Evolutionary conservation across 2,888 invertebrate genomes (phyloP).

Genomic region (Erebia palarica): DNA sequence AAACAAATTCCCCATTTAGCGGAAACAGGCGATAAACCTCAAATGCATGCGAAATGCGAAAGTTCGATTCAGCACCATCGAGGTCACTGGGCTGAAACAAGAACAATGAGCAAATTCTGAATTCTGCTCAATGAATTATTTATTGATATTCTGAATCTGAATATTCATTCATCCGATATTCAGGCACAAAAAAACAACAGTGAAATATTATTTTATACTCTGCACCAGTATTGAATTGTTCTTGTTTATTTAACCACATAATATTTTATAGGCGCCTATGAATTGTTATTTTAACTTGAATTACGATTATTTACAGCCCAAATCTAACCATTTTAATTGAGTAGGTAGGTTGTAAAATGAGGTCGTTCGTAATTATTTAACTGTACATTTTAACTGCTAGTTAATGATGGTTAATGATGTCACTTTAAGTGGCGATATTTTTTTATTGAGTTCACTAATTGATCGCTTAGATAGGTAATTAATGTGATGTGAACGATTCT

Average conservation of each 20-base stretch:
- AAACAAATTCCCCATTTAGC: constrained; percentile 24
- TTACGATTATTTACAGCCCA: not conserved
- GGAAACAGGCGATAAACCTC: constrained; percentile 26
- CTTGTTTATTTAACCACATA: not conserved
- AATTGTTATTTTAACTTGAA: not conserved
- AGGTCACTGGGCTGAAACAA: constrained; percentile 37
- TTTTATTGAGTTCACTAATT: not conserved
- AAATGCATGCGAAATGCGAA: constrained; percentile 31
- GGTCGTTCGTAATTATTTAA: constrained; percentile 1
- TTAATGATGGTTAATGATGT: constrained; percentile 6
- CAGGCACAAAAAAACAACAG: constrained; percentile 11
- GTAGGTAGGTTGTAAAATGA: not conserved
- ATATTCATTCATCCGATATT: constrained; percentile 22
- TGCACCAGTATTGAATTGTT: constrained; percentile 1
- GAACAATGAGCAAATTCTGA: constrained; percentile 33
- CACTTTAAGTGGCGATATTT: not conserved
- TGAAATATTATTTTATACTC: constrained; percentile 18
- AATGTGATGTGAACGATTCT: not conserved
- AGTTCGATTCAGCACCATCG: constrained; percentile 32
- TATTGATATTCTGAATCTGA: constrained; percentile 11
- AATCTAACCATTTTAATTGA: not conserved
- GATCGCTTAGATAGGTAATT: not conserved
- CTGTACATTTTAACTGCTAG: constrained; percentile 5
- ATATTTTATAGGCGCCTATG: not conserved
- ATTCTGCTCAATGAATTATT: constrained; percentile 29